phyloP scores from a whole-genome alignment of 92 coral and sea anemone species.

The Palythoa caribaeorum region DNA sequence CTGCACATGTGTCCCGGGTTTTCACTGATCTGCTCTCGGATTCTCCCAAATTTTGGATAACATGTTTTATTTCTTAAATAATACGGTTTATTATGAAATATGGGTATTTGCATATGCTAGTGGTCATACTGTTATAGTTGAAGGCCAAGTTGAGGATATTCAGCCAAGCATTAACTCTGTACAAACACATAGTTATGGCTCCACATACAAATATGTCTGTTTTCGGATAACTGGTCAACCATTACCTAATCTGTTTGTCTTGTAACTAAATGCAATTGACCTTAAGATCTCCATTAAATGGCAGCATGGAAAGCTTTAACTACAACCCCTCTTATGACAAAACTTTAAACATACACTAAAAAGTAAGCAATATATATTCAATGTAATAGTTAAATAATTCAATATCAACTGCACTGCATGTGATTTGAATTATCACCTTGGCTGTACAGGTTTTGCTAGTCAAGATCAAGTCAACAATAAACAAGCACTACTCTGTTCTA shows the following conservation, averaged over 20 bases:
- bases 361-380: constrained; percentile 6
- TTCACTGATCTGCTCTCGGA: too few species aligned
- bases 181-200: not conserved
- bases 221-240: not conserved
- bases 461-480: not conserved
- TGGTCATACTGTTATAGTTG: too few species aligned
- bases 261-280: not conserved
- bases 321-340: not conserved
- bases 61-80: too few species aligned
- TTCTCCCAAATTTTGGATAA: too few species aligned
- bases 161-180: too few species aligned
- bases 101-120: too few species aligned
- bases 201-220: not conserved
- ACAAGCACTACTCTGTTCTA: not conserved
- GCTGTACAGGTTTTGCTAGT: not conserved
- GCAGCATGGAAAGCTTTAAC: not conserved
- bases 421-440: not conserved
- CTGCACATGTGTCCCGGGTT: too few species aligned
- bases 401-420: not conserved
- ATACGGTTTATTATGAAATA: too few species aligned
- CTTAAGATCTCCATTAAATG: not conserved
- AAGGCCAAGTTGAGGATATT: too few species aligned
- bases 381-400: not conserved
- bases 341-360: constrained; percentile 13
- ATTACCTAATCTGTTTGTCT: not conserved